Evolutionary conservation across 2,888 invertebrate genomes (phyloP), one percentile per base, ranked within the genome.

Genomic region (Drosophila histrio): DNA sequence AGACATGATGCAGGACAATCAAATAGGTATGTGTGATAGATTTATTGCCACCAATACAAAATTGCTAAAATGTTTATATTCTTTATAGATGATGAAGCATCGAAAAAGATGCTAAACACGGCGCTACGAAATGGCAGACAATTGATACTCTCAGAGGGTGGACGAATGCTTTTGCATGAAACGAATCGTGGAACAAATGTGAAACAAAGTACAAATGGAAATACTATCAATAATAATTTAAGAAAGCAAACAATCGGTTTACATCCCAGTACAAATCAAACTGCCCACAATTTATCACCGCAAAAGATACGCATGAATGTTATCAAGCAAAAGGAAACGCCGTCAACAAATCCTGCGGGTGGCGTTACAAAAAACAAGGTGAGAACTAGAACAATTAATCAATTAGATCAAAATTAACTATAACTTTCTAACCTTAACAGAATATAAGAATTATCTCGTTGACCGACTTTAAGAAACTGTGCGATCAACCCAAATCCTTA

Each of bases 71-170:
- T n/a, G n/a, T 1, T 22, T 15, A 1, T 11, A 2, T 2, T 26
- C 8, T 8, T 56, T 39, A 0, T 30, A 74, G 93, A 94, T 15
- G 97, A 97, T 90, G 94, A 95, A 77, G 93, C 92, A 86, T 90
- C 94, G 92, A 91, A 95, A 92, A 89, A 89, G 64, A 93, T 96
- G 69, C 94, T 97, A 60, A 95, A 95, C 74, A 95, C 94, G 64
- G 97, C 97, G 28, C 94, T 98, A 90, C 96, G 96, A 92, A 96
- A 95, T 91, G 97, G 97, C 0, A 95, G 97, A 88, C 96, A 96
- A 67, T 94, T 97, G 56, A 95, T 97, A 72, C 93, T 97, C 46
- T 97, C 96, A 93, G 96, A 96, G 87, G 95, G 96, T 3, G 96
- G 96, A 9, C 96, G 96, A 87, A 92, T 96, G 84, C 94, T 96